A percentile compares a stretch with the other conserved stretches of the same genome.
These are phyloP conservation scores for Aleadryas rufinucha DNA, from an alignment of 2,113 vertebrate genomes.

Conservation along the genomic window DNA sequence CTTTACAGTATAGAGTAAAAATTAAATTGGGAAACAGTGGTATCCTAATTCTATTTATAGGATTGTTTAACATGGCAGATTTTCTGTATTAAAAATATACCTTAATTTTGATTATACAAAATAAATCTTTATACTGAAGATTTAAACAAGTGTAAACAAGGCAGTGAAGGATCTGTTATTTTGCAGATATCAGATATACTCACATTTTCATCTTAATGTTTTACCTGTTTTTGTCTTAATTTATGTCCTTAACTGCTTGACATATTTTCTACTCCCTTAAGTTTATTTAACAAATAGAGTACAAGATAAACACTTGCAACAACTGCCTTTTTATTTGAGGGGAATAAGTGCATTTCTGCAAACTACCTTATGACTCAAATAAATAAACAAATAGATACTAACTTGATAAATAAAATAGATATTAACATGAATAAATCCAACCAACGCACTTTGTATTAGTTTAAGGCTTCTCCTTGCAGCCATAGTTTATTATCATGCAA, in stretches of 20 bases:
- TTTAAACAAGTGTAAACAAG: not conserved
- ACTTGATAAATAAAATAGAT: not conserved
- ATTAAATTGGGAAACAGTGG: not conserved
- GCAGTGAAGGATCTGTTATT: not conserved
- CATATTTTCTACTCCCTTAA: not conserved
- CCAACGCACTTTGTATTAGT: rapidly evolving
- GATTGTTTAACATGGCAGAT: not conserved
- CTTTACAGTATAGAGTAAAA: not conserved
- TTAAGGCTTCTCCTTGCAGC: not conserved
- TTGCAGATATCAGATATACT: not conserved
- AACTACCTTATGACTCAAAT: not conserved
- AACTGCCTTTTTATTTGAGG: not conserved
- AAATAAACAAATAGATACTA: not conserved
- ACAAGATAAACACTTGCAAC: not conserved
- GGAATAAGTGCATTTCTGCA: not conserved
- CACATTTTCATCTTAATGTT: not conserved
- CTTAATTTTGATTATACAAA: not conserved
- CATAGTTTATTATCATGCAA: not conserved
- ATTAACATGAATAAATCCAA: not conserved
- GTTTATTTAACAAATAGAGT: not conserved
- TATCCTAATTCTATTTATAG: not conserved
- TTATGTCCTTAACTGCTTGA: not conserved
- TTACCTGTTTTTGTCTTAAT: not conserved
- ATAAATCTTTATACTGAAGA: not conserved
- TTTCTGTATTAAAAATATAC: not conserved